Percentiles rank a stretch among this genome's conserved stretches.
Evolutionary conservation across 2,113 vertebrate species (phyloP).

Genomic region (Oreochromis tanganicae): DNA sequence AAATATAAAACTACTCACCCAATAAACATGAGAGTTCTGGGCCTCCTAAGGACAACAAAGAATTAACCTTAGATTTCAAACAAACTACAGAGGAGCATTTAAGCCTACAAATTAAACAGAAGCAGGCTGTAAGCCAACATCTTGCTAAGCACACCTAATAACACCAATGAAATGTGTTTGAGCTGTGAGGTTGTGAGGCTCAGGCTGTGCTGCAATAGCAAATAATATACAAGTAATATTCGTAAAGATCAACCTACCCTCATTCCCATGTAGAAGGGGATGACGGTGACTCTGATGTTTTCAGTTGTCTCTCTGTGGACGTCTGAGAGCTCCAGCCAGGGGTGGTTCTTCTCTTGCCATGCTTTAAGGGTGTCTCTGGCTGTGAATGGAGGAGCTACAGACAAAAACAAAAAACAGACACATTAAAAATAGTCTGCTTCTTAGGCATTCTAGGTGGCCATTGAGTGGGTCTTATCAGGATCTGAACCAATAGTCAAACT

Average conservation of each 20-base stretch:
- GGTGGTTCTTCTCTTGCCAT: conserved; percentile 98
- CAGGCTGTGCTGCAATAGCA: neutral
- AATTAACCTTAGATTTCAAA: neutral
- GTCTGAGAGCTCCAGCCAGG: conserved; percentile 95
- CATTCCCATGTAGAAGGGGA: conserved; percentile 99
- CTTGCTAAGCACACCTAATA: neutral
- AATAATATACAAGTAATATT: no score
- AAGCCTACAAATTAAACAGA: neutral
- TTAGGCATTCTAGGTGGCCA: neutral
- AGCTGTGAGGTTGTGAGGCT: neutral
- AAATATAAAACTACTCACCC: conserved; percentile 79
- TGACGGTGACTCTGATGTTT: conserved; percentile 94
- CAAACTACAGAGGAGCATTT: neutral
- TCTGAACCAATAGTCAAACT: neutral
- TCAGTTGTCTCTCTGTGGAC: conserved; percentile 96
- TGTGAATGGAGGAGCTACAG: conserved; percentile 83
- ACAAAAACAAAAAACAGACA: neutral
- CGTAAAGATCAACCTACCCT: conserved; percentile 71
- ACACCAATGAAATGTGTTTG: neutral
- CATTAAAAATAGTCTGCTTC: neutral
- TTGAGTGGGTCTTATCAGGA: neutral
- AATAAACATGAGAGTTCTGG: conserved; percentile 96
- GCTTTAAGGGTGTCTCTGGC: conserved; percentile 90
- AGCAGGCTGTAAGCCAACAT: neutral
- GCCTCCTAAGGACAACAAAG: conserved; percentile 81